Evolutionary conservation across 2,888 invertebrate genomes (phyloP).

Genomic region (Ethmia dodecea): DNA sequence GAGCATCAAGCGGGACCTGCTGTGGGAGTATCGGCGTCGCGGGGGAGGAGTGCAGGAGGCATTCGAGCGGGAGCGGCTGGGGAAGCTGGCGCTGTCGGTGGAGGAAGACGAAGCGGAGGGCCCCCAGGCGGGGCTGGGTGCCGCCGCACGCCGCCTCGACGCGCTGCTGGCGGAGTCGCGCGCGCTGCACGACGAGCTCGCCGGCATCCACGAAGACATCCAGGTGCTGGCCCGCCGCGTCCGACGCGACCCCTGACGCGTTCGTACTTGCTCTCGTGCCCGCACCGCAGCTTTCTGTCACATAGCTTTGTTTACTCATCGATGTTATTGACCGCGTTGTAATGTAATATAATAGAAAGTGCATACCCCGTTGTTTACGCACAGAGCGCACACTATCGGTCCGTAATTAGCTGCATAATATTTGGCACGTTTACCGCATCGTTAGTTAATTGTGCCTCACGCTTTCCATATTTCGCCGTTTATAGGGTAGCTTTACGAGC

Average conservation of each 20-base stretch:
- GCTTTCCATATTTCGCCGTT: too few relatives aligned
- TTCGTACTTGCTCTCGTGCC: conserved; percentile 48
- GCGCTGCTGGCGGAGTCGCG: conserved; percentile 65
- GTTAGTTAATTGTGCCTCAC: too few relatives aligned
- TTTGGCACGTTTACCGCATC: too few relatives aligned
- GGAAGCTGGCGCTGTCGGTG: conserved; percentile 59
- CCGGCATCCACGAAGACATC: conserved; percentile 68
- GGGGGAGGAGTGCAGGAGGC: conserved; percentile 43
- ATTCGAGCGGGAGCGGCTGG: conserved; percentile 58
- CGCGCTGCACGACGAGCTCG: conserved; percentile 62
- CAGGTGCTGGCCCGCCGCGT: conserved; percentile 73
- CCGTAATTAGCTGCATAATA: too few relatives aligned
- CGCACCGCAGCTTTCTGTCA: background rate
- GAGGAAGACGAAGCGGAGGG: conserved; percentile 54
- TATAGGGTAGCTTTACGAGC: too few relatives aligned
- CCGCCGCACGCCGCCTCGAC: conserved; percentile 59
- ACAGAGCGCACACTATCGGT: too few relatives aligned
- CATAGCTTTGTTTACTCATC: too few relatives aligned
- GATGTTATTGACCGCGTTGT: too few relatives aligned
- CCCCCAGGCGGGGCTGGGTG: conserved; percentile 39
- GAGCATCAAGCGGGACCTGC: conserved; percentile 31
- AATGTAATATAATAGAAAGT: too few relatives aligned
- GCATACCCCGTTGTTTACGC: too few relatives aligned
- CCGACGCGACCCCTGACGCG: conserved; percentile 59
- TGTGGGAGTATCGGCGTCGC: conserved; percentile 38